phyloP scores from a whole-genome alignment of 1,140 invertebrate species.

The Harlomillsia oculata region DNA sequence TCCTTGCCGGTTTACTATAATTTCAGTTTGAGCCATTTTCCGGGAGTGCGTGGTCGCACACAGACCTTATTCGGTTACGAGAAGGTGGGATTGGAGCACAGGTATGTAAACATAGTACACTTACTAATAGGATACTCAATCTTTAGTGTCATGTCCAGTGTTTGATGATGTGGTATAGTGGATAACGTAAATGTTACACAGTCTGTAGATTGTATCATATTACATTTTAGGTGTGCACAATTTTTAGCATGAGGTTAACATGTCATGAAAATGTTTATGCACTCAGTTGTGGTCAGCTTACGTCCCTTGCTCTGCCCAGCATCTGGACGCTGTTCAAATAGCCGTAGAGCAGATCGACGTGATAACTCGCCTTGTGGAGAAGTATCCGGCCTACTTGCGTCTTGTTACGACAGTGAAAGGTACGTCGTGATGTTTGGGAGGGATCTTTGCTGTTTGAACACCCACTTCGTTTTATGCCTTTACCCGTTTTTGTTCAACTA shows the following conservation, averaged over 20 bases:
- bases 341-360: conserved; percentile 78
- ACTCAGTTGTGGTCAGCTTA: conserved; percentile 48
- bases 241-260: too few relatives aligned
- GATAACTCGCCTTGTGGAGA: conserved; percentile 67
- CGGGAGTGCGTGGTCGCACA: conserved; percentile 72
- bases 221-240: too few relatives aligned
- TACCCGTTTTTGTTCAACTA: too few relatives aligned
- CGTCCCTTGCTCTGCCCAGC: conserved; percentile 55
- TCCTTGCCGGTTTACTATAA: background rate
- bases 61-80: conserved; percentile 41
- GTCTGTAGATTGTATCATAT: too few relatives aligned
- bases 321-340: conserved; percentile 72
- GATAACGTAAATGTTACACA: too few relatives aligned
- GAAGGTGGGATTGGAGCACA: conserved; percentile 38
- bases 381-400: conserved; percentile 66
- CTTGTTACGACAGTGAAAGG: conserved; percentile 65
- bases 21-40: conserved; percentile 63
- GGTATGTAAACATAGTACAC: too few relatives aligned
- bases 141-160: too few relatives aligned
- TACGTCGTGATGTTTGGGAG: conserved; percentile 40
- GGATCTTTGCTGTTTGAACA: too few relatives aligned
- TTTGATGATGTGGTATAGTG: too few relatives aligned
- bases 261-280: background rate
- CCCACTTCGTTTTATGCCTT: too few relatives aligned
- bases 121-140: too few relatives aligned